These are phyloP conservation scores for Drosophila pallidifrons DNA, from an alignment of 1,140 invertebrate species.

Conservation along the genomic window DNA sequence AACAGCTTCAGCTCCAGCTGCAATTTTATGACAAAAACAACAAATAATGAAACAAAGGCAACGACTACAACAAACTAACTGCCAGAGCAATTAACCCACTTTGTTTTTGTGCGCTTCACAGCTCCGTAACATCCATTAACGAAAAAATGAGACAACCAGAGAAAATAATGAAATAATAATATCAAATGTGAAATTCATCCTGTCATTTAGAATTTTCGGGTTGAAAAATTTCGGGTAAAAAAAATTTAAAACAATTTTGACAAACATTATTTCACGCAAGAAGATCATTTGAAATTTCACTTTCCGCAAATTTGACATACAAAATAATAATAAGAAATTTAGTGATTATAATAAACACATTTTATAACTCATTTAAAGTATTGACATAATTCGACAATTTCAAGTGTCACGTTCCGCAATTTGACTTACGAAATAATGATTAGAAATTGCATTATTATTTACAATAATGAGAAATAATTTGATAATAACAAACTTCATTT, in stretches of 20 bases:
- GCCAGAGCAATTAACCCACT: slow-evolving; percentile 67
- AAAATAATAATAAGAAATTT: too few species aligned
- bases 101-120: slow-evolving; percentile 44
- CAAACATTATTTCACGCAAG: too few species aligned
- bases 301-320: too few species aligned
- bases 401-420: too few species aligned
- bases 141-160: slow-evolving; percentile 5
- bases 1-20: slow-evolving; percentile 18
- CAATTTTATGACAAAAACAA: slow-evolving; percentile 37
- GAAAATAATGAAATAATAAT: slow-evolving; percentile 6
- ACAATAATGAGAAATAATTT: too few species aligned
- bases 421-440: too few species aligned
- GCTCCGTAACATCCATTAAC: slow-evolving; percentile 20
- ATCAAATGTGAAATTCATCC: slow-evolving; percentile 53
- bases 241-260: background rate
- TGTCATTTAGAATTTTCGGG: slow-evolving; percentile 28
- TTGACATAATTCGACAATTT: too few species aligned
- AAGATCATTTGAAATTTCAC: too few species aligned
- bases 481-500: too few species aligned
- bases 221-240: background rate
- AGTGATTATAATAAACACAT: too few species aligned
- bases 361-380: too few species aligned
- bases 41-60: background rate
- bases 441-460: too few species aligned
- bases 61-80: slow-evolving; percentile 34